Evolutionary conservation across 2,113 vertebrate species (phyloP).

Genomic region (Chaenocephalus aceratus): DNA sequence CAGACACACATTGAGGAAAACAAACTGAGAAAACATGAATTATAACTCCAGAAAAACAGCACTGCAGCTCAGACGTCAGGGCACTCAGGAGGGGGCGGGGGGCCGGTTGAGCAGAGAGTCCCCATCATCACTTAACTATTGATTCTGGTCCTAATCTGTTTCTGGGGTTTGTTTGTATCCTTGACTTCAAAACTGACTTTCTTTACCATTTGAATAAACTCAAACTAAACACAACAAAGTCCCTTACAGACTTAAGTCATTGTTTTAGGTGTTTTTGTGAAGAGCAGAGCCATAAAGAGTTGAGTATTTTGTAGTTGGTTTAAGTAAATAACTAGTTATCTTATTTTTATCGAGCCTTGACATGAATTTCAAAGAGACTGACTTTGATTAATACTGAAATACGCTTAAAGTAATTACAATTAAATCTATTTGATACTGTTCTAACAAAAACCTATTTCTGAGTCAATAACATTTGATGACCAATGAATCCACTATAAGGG

Average conservation of each 20-base stretch:
- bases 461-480: conserved; percentile 76
- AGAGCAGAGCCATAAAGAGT: conserved; percentile 18
- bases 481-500: conserved; percentile 62
- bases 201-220: conserved; percentile 7
- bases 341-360: conserved; percentile 25
- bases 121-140: background rate
- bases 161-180: background rate
- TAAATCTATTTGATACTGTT: background rate
- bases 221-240: conserved; percentile 15
- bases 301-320: background rate
- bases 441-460: conserved; percentile 20
- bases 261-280: conserved; percentile 15
- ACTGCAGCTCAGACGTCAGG: conserved; percentile 77
- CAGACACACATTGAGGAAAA: conserved; percentile 65
- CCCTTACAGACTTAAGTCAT: background rate
- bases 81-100: conserved; percentile 39
- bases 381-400: background rate
- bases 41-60: conserved; percentile 82
- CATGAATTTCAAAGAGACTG: conserved; percentile 7
- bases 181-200: background rate
- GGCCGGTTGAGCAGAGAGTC: conserved; percentile 18
- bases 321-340: conserved; percentile 27
- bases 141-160: background rate
- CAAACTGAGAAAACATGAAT: conserved; percentile 60
- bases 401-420: background rate